Conservation (phyloP, 2,113 vertebrate genomes). For the Machaerirhynchus nigripectus region DNA sequence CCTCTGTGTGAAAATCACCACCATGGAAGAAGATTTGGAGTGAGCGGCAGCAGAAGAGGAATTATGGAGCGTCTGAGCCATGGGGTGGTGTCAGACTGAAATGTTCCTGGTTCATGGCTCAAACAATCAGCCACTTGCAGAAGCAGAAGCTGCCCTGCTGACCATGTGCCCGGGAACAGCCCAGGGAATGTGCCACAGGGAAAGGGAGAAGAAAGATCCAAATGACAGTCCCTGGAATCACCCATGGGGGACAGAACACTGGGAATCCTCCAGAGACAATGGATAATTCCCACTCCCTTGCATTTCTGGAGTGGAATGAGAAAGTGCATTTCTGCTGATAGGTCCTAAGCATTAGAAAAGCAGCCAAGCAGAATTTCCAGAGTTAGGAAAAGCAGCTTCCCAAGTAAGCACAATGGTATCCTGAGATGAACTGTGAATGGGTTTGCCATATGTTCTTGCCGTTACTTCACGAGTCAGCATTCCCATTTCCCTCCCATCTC, state of each 20-base stretch:
- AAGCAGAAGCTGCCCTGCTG: not conserved
- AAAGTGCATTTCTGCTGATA: not conserved
- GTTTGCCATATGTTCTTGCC: not conserved
- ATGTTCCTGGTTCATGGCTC: not conserved
- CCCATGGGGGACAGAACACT: not conserved
- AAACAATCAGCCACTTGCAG: not conserved
- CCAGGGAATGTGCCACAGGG: not conserved
- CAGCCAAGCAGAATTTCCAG: not conserved
- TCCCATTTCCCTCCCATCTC: not conserved
- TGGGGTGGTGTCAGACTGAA: not conserved
- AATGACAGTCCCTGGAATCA: not conserved
- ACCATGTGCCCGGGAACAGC: not conserved
- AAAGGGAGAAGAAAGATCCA: not conserved
- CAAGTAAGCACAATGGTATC: not conserved
- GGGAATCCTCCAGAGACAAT: not conserved
- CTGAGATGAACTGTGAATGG: not conserved
- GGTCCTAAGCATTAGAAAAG: not conserved
- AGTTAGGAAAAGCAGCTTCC: not conserved
- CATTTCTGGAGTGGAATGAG: not conserved
- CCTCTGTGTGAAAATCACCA: not conserved
- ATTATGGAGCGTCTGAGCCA: not conserved
- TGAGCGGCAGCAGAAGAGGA: not conserved
- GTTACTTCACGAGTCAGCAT: not conserved
- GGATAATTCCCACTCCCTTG: not conserved
- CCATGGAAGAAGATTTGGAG: not conserved